Base-by-base conservation (phyloP, 2,113 vertebrate genomes). In the Ctenodactylus gundi region DNA sequence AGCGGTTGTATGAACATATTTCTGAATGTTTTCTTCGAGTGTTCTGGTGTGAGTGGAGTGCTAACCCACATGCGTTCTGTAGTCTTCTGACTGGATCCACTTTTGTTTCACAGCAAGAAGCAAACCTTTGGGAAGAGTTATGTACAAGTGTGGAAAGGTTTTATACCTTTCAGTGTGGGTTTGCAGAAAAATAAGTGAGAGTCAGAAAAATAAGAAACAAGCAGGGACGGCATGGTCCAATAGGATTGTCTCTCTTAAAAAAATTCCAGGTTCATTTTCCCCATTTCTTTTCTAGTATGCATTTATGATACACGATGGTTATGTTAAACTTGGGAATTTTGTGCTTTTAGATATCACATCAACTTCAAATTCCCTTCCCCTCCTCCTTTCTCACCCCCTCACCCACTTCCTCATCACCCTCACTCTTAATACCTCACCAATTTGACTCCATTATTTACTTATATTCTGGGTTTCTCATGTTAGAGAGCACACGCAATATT, bases 71-170 rank as follows among this genome's bases (percentile, higher is more conserved):
- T 15, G 75, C 31, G 5, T 87, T 81, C 41, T 84, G 2, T 4
- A 58, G 8, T 46, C 62, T 93, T 78, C 72, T 68, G 49, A 23
- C 17, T 86, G 46, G 80, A 39, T 44, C 60, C 49, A 60, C 67
- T 95, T 76, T 49, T 49, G 34, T 55, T 85, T 95, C 21, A 58
- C 57, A 73, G 70, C 49, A 77, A 91, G 84, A 93, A 91, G 60
- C 51, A 57, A 84, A 51, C 14, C 46, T 84, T 23, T 72, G 31
- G 58, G 58, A 55, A 29, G 31, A 65, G 41, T 29, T n/a, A 31
- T 51, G 41, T 29, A 36, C 25, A 92, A 85, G 49, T 9, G 39
- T 29, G 25, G 73, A 78, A 78, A 15, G 21, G 77, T 76, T 88
- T 91, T 77, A n/a, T 83, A 29, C 57, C 4, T 85, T 87, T 90